Percentiles rank a stretch among this genome's conserved stretches.
Evolutionary conservation across 1,140 invertebrate species (phyloP).

Genomic region (Drosophila tropicalis): DNA sequence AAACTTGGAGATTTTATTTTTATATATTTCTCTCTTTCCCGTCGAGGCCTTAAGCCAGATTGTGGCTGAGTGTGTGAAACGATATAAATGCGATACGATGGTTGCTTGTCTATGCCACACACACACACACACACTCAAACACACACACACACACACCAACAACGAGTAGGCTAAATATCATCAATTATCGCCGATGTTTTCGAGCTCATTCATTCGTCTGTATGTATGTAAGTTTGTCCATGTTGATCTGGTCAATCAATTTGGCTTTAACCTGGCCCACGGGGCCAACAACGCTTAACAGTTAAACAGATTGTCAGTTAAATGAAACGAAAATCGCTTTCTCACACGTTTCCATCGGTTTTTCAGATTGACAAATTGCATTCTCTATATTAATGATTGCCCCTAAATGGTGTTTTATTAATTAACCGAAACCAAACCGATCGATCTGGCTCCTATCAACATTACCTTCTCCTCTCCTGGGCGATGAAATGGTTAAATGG

Average conservation of each 20-base stretch:
- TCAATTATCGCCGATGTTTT: constrained; percentile 70
- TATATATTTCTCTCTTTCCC: constrained; percentile 17
- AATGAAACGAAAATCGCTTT: constrained; percentile 67
- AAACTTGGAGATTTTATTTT: constrained; percentile 37
- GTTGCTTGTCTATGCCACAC: constrained; percentile 36
- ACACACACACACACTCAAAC: not conserved
- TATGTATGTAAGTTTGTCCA: constrained; percentile 13
- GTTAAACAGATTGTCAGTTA: constrained; percentile 54
- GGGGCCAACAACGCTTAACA: constrained; percentile 35
- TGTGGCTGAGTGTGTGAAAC: constrained; percentile 59
- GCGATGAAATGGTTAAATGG: constrained; percentile 67
- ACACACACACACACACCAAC: not conserved
- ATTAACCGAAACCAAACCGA: constrained; percentile 44
- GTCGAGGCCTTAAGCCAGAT: constrained; percentile 45
- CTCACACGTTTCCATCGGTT: constrained; percentile 66
- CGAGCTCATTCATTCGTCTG: constrained; percentile 61
- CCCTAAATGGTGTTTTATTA: constrained; percentile 76
- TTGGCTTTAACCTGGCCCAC: constrained; percentile 56
- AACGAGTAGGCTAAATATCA: constrained; percentile 57
- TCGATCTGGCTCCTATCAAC: constrained; percentile 6
- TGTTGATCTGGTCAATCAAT: constrained; percentile 74
- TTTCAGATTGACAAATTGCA: constrained; percentile 73
- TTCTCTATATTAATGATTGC: constrained; percentile 72
- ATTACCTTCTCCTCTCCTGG: not conserved
- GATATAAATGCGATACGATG: constrained; percentile 40